Evolutionary conservation across 23 tunicate species (phyloP).

Genomic region (Trididemnum miniatum): DNA sequence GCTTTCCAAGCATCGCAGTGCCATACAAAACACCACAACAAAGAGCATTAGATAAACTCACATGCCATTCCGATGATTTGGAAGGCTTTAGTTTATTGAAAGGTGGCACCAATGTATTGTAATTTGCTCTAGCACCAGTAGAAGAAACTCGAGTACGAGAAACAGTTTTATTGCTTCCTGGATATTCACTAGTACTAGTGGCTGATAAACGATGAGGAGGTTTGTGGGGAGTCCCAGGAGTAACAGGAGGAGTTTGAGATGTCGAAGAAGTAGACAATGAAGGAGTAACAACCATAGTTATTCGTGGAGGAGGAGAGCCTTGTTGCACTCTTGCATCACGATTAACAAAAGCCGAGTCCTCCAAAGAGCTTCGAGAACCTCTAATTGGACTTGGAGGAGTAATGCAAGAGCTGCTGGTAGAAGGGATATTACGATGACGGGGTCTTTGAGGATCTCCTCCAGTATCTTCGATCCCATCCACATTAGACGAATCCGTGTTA

Average conservation of each 20-base stretch:
- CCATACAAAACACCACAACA: background rate
- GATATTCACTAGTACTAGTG: background rate
- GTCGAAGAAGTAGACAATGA: background rate
- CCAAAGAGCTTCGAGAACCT: constrained; percentile 33
- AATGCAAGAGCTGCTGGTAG: constrained; percentile 38
- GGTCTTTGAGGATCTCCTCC: background rate
- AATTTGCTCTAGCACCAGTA: constrained; percentile 36
- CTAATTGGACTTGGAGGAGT: constrained; percentile 25
- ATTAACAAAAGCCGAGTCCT: constrained; percentile 3
- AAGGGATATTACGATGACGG: constrained; percentile 12
- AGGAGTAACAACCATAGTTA: constrained; percentile 5
- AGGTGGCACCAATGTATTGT: constrained; percentile 36
- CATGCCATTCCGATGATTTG: constrained; percentile 65
- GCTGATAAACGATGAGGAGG: background rate
- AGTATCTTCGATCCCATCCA: background rate
- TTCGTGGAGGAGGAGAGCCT: constrained; percentile 24
- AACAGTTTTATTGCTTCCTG: background rate
- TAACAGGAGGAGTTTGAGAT: constrained; percentile 32
- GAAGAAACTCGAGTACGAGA: constrained; percentile 44
- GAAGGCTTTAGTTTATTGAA: constrained; percentile 50
- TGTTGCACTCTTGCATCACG: background rate
- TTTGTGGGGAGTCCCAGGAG: constrained; percentile 40
- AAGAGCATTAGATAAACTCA: constrained; percentile 18
- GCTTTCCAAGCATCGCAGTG: background rate
- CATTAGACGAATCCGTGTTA: constrained; percentile 46